A percentile compares a stretch with the other conserved stretches of the same genome.
Evolutionary conservation across 2,113 vertebrate species (phyloP).

Genomic region (Chamaea fasciata): DNA sequence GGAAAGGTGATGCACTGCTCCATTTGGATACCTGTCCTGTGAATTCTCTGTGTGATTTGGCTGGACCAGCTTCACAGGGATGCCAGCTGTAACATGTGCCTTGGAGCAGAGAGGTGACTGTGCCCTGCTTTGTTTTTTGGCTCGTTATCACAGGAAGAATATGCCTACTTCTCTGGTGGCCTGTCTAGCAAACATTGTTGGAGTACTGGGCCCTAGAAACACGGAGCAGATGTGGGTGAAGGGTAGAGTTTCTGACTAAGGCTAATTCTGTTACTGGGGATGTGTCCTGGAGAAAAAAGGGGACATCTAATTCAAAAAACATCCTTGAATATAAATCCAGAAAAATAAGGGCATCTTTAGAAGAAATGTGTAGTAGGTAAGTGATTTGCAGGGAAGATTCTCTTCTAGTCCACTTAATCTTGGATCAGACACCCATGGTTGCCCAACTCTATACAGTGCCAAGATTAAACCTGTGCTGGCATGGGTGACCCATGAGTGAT

Average conservation of each 20-base stretch:
- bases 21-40: not conserved
- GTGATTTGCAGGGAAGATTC: not conserved
- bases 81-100: not conserved
- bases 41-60: not conserved
- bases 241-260: not conserved
- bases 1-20: not conserved
- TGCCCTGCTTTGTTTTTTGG: not conserved
- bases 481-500: fast-evolving
- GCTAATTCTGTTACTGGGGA: not conserved
- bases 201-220: not conserved
- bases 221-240: not conserved
- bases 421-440: not conserved
- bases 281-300: not conserved
- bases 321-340: not conserved
- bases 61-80: not conserved
- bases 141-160: not conserved
- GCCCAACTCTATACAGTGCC: not conserved
- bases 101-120: not conserved
- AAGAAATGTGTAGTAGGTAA: not conserved
- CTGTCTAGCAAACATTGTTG: not conserved
- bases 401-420: not conserved
- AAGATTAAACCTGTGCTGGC: not conserved
- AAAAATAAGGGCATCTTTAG: not conserved
- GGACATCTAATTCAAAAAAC: not conserved
- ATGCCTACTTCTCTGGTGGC: not conserved